A percentile compares a stretch with the other conserved stretches of the same genome.
phyloP scores from a whole-genome alignment of 2,888 invertebrate species.

The Dynastes maya region DNA sequence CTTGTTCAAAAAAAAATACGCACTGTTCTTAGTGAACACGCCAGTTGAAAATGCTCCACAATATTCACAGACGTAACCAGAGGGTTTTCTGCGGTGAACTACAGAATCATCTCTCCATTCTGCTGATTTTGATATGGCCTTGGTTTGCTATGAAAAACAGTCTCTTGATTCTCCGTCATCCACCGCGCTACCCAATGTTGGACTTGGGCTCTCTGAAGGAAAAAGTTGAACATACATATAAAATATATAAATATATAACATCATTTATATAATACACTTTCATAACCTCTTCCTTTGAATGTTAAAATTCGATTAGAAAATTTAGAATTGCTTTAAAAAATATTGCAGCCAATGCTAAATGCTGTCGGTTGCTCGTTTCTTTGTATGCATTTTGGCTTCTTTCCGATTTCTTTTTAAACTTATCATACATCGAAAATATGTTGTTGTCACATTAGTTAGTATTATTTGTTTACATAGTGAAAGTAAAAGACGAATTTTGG shows the following conservation, averaged over 20 bases:
- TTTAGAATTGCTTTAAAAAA: too few relatives aligned
- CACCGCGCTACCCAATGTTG: not conserved
- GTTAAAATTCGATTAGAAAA: too few relatives aligned
- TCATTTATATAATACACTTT: not conserved
- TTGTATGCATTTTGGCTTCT: too few relatives aligned
- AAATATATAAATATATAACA: not conserved
- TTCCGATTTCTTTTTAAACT: too few relatives aligned
- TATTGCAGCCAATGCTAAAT: too few relatives aligned
- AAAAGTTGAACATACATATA: not conserved
- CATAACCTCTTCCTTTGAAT: too few relatives aligned
- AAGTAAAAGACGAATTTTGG: too few relatives aligned
- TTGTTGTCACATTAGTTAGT: too few relatives aligned
- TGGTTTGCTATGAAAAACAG: not conserved
- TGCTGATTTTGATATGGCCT: not conserved
- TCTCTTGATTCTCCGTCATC: not conserved
- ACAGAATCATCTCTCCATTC: not conserved
- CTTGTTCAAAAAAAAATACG: not conserved
- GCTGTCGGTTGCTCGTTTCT: too few relatives aligned
- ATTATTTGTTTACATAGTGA: too few relatives aligned
- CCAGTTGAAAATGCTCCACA: not conserved
- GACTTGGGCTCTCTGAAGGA: not conserved
- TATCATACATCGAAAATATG: too few relatives aligned
- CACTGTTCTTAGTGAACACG: not conserved
- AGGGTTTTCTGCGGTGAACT: not conserved
- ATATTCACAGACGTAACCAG: not conserved